Base-by-base conservation (phyloP, 1,140 invertebrate genomes). In the Macrobrachium rosenbergii region DNA sequence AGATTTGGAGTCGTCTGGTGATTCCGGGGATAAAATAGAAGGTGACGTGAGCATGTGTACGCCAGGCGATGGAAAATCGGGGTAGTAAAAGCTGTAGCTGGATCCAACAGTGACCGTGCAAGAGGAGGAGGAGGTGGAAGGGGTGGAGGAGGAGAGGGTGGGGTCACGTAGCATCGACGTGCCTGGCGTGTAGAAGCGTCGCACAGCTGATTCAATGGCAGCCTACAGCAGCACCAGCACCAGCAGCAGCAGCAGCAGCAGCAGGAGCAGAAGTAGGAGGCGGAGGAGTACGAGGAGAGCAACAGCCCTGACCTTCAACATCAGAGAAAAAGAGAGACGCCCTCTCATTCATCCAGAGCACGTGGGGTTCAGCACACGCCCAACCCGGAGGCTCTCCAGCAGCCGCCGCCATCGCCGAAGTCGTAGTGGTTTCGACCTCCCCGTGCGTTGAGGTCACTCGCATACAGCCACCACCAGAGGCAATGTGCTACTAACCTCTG, bases 111-210 rank as follows among this genome's bases (percentile, higher is more conserved):
- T 73, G 81, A 73, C 81, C 67, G 81, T 67, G 52, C 52, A 52
- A 8, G 52, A 52, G 52, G 28, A 37, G 28, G 28, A 37, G 28
- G 12, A 8, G 67, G 67, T 23, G 21, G 11, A 19, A 21, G n/a
- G n/a, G 67, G 16, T 3, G 62, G 73, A 75, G 82, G 72, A 23
- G 82, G 82, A 75, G 72, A 59, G 62, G 82, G 6, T 63, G 73
- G 59, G 82, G 82, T 84, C 82, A 84, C 82, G 82, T 84, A 84
- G 82, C 73, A 62, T 58, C 45, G 82, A 84, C 82, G 82, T 84
- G 82, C 82, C 82, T 84, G 82, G 82, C 82, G 82, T 84, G 82
- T 84, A 84, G 82, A 52, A 84, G 82, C 82, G 82, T 84, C 82
- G 77, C 73, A 77, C 72, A 84, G 82, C 73, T 84, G 82, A 84